These are phyloP conservation scores for Drosophila atroscutellata DNA, from an alignment of 2,888 invertebrate species.

Conservation along the genomic window DNA sequence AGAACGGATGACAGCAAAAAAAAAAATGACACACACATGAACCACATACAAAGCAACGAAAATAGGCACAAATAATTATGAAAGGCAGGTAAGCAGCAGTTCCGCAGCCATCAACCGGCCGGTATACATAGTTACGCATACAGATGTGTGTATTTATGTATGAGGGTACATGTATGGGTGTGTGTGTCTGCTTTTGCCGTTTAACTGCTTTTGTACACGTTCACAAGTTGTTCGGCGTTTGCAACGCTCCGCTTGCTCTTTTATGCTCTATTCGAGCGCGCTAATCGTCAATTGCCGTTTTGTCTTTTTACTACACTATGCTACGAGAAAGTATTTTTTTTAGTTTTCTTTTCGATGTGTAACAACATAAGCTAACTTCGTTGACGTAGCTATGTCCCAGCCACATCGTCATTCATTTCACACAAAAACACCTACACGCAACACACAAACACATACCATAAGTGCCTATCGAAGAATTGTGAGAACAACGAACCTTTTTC, in stretches of 20 bases:
- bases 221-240: slow-evolving; percentile 68
- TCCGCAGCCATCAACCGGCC: slow-evolving; percentile 65
- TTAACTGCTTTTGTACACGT: slow-evolving; percentile 78
- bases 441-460: slow-evolving; percentile 35
- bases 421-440: slow-evolving; percentile 34
- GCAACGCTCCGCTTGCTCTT: slow-evolving; percentile 62
- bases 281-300: slow-evolving; percentile 46
- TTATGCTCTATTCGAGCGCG: slow-evolving; percentile 48
- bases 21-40: slow-evolving; percentile 24
- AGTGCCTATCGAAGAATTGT: slow-evolving; percentile 53
- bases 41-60: slow-evolving; percentile 40
- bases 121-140: slow-evolving; percentile 54
- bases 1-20: slow-evolving; percentile 54
- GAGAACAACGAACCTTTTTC: slow-evolving; percentile 77
- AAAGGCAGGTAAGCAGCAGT: slow-evolving; percentile 68
- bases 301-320: slow-evolving; percentile 49
- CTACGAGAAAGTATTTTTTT: slow-evolving; percentile 57
- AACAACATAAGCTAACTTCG: slow-evolving; percentile 59
- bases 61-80: slow-evolving; percentile 77
- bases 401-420: slow-evolving; percentile 63
- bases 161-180: slow-evolving; percentile 11
- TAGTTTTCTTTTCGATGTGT: slow-evolving; percentile 71
- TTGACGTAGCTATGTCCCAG: slow-evolving; percentile 65
- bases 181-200: slow-evolving; percentile 52
- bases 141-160: slow-evolving; percentile 20